phyloP scores from a whole-genome alignment of 2,888 invertebrate species.

The Standfussiana lucernea region DNA sequence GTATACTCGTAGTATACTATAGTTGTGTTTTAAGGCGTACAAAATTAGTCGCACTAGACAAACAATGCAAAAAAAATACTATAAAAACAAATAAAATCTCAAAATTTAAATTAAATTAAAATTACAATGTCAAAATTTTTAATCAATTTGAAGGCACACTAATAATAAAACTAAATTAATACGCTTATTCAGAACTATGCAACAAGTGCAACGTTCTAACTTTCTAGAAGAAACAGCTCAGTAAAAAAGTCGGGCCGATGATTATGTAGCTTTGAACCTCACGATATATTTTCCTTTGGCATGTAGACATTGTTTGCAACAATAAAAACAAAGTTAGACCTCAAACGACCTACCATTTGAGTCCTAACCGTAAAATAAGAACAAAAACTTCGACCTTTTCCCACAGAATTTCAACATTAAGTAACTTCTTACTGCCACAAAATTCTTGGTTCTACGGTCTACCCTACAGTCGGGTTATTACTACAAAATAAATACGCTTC shows the following conservation, averaged over 20 bases:
- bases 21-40: too few species aligned
- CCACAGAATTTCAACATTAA: constrained; percentile 17
- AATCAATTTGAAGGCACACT: too few species aligned
- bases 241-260: accelerated
- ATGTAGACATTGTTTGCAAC: background rate
- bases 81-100: too few species aligned
- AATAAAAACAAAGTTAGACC: background rate
- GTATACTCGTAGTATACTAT: too few species aligned
- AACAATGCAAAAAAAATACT: too few species aligned
- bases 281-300: background rate
- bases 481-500: constrained; percentile 50
- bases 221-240: background rate
- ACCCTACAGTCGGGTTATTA: constrained; percentile 41
- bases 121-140: too few species aligned
- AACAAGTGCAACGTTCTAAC: background rate
- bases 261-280: background rate
- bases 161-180: too few species aligned
- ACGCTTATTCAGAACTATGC: too few species aligned
- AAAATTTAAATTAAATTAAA: too few species aligned
- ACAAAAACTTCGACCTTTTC: background rate
- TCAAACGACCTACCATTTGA: background rate
- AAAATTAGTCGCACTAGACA: too few species aligned
- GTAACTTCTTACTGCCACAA: constrained; percentile 26
- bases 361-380: background rate
- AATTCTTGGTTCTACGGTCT: constrained; percentile 16